Percentiles rank a stretch among this genome's conserved stretches.
Conservation (phyloP, 2,113 vertebrate genomes). For the Myxocyprinus asiaticus region DNA sequence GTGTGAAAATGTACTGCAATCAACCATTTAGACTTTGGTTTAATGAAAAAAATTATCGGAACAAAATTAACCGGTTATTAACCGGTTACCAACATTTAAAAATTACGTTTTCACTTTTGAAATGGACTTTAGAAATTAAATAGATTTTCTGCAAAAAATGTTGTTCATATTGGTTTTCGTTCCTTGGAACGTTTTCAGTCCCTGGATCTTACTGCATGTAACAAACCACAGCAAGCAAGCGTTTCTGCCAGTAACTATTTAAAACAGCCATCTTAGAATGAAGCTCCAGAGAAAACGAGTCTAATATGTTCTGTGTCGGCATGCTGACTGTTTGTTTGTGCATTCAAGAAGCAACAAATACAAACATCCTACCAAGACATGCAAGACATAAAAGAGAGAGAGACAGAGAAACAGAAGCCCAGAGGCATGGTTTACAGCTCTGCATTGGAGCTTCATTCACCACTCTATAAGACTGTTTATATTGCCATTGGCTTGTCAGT, state of each 20-base stretch:
- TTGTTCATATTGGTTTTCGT: too few relatives aligned
- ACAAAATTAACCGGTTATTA: too few relatives aligned
- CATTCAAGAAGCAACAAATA: constrained; percentile 7
- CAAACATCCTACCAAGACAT: constrained; percentile 2
- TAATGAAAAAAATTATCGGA: too few relatives aligned
- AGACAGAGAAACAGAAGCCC: background rate
- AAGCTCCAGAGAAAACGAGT: constrained; percentile 14
- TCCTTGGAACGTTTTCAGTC: too few relatives aligned
- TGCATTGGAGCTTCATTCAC: background rate
- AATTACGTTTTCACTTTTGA: too few relatives aligned
- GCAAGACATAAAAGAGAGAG: background rate
- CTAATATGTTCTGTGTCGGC: constrained; percentile 7
- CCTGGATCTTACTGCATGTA: constrained; percentile 21
- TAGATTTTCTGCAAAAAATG: too few relatives aligned
- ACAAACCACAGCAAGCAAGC: constrained; percentile 23
- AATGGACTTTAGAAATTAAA: too few relatives aligned
- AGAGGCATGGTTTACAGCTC: constrained; percentile 13
- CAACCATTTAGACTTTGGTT: too few relatives aligned
- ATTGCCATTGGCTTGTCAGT: background rate
- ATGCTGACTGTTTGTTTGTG: constrained; percentile 7
- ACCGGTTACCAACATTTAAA: too few relatives aligned
- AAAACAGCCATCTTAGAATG: constrained; percentile 10
- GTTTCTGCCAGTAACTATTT: constrained; percentile 36
- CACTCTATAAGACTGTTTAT: background rate
- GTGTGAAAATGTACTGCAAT: too few relatives aligned